These are phyloP conservation scores for Girardia tigrina DNA, from an alignment of 2,888 invertebrate species.

Conservation along the genomic window DNA sequence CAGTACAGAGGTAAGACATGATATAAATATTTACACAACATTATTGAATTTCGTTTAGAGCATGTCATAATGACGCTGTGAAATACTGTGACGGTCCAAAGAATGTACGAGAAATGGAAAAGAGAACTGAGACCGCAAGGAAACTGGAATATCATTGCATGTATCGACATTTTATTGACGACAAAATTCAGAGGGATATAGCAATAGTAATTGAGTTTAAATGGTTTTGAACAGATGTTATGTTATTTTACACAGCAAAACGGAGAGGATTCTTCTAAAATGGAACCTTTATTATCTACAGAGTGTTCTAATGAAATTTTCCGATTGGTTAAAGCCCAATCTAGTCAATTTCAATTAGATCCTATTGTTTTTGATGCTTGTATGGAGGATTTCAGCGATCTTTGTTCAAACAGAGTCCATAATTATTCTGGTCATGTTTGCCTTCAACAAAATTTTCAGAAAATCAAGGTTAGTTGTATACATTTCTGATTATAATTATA, in stretches of 20 bases:
- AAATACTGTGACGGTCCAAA: conserved; percentile 21
- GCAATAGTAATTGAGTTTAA: too few species aligned
- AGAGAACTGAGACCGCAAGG: background rate
- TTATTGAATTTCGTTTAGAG: background rate
- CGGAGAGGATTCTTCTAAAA: too few species aligned
- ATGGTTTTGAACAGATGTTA: too few species aligned
- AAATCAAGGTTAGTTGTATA: background rate
- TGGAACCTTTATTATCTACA: too few species aligned
- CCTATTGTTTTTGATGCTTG: background rate
- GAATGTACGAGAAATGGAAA: background rate
- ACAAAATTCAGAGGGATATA: background rate
- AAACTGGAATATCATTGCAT: conserved; percentile 19
- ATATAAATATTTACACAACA: background rate
- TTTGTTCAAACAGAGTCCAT: background rate
- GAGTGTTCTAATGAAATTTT: conserved; percentile 1
- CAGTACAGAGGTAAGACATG: background rate
- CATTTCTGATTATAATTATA: too few species aligned
- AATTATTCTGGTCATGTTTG: background rate
- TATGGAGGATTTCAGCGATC: background rate
- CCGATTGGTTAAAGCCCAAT: background rate
- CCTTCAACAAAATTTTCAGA: background rate
- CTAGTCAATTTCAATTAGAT: background rate
- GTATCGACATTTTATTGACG: background rate
- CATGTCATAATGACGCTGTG: conserved; percentile 7
- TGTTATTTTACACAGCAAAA: too few species aligned